Conservation (phyloP, 1,140 invertebrate genomes). For the Bacillus rossius region DNA sequence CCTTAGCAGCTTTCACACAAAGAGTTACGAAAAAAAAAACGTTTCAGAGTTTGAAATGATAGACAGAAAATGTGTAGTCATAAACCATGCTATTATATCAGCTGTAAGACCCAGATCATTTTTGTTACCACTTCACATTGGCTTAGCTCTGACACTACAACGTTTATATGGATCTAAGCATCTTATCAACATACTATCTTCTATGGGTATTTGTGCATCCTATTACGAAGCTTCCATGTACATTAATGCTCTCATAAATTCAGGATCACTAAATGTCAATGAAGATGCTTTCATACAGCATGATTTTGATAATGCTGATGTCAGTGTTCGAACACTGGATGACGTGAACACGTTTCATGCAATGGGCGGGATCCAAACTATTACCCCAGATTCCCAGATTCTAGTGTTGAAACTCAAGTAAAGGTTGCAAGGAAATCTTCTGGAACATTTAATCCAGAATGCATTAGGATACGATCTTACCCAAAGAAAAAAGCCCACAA, state of each 20-base stretch:
- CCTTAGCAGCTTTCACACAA: neutral
- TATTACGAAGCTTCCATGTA: conserved; percentile 13
- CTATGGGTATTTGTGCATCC: conserved; percentile 12
- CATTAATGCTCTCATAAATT: conserved; percentile 14
- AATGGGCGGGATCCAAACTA: conserved; percentile 27
- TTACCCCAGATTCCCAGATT: conserved; percentile 15
- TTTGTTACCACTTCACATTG: conserved; percentile 25
- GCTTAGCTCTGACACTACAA: conserved; percentile 19
- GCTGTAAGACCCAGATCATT: conserved; percentile 34
- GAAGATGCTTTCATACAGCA: conserved; percentile 20
- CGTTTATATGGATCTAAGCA: conserved; percentile 26
- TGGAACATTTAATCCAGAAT: neutral
- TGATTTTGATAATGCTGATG: conserved; percentile 31
- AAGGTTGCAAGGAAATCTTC: neutral
- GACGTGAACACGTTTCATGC: conserved; percentile 29
- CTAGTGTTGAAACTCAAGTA: neutral
- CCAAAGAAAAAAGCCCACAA: neutral
- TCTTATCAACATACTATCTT: conserved; percentile 21
- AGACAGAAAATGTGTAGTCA: conserved; percentile 10
- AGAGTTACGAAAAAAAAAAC: neutral
- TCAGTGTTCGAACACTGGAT: conserved; percentile 28
- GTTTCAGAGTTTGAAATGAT: neutral
- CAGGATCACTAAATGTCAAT: neutral
- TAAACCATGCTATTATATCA: conserved; percentile 36
- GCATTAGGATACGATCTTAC: neutral